These are phyloP conservation scores for Chionomys nivalis DNA, from an alignment of 2,113 vertebrate genomes.

Conservation along the genomic window DNA sequence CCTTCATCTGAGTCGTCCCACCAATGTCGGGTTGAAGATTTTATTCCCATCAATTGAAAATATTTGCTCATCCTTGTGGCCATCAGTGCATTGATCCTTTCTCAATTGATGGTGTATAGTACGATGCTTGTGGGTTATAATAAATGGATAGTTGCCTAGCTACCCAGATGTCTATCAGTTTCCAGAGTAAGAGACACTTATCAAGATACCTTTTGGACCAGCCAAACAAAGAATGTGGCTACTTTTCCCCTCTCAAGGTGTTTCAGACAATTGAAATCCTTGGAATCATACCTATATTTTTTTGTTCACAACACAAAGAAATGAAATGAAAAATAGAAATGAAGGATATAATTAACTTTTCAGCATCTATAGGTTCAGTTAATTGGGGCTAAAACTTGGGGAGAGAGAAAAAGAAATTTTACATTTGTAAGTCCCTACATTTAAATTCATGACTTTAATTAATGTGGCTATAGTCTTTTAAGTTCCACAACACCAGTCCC, in stretches of 20 bases:
- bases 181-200: neutral
- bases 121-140: neutral
- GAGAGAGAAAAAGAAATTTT: neutral
- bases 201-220: neutral
- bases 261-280: neutral
- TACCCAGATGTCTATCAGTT: neutral
- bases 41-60: conserved; percentile 22
- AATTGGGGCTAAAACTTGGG: neutral
- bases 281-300: neutral
- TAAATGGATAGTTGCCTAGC: conserved; percentile 34
- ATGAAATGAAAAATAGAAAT: neutral
- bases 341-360: neutral
- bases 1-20: neutral
- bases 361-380: neutral
- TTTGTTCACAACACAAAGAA: neutral
- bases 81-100: conserved; percentile 3
- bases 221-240: neutral
- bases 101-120: neutral
- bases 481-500: neutral
- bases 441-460: neutral
- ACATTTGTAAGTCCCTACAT: neutral
- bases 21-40: neutral
- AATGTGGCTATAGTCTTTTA: neutral
- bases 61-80: conserved; percentile 37
- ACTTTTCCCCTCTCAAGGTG: neutral